Evolutionary conservation across 2,888 invertebrate genomes (phyloP), one percentile per base, ranked within the genome.

Genomic region (Meandrusa payeni): DNA sequence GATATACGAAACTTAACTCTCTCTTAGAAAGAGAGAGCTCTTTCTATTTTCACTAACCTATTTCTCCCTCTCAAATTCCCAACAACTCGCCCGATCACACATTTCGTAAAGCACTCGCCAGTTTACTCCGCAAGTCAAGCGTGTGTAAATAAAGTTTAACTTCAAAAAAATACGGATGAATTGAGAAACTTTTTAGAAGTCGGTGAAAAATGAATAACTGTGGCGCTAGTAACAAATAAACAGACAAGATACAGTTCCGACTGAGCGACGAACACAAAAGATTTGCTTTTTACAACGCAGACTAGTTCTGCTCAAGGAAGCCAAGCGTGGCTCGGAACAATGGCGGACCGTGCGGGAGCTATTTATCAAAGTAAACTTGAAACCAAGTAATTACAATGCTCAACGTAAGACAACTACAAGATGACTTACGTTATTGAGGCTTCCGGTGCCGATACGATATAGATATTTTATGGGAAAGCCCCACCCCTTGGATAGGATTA

Each of bases 401-500:
- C 43, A 43, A 6, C 29, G 23, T 19, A 17, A 38, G 37, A 27
- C 9, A 26, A 41, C 33, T 38, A 20, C 11, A 20, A 28, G 34
- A 34, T 42, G 23, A 7, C 36, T 24, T 26, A 26, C 26, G 47
- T 48, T n/a, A n/a, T n/a, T n/a, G n/a, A n/a, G n/a, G n/a, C n/a
- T n/a, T 48, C 48, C 48, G 38, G 32, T 43, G 46, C 37, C 40
- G 39, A n/a, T 38, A 41, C 33, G 41, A 28, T 37, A 37, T 58
- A 56, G 57, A n/a, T n/a, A n/a, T n/a, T n/a, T n/a, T n/a, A n/a
- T n/a, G n/a, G n/a, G n/a, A n/a, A n/a, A n/a, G n/a, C n/a, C n/a
- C n/a, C n/a, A n/a, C n/a, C n/a, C n/a, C n/a, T n/a, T 54, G 47
- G 50, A 54, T 51, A 48, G 48, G 59, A 15, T 15, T 15, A 15